Conservation (phyloP, 2,888 invertebrate species). For the Dynastes hyllus region DNA sequence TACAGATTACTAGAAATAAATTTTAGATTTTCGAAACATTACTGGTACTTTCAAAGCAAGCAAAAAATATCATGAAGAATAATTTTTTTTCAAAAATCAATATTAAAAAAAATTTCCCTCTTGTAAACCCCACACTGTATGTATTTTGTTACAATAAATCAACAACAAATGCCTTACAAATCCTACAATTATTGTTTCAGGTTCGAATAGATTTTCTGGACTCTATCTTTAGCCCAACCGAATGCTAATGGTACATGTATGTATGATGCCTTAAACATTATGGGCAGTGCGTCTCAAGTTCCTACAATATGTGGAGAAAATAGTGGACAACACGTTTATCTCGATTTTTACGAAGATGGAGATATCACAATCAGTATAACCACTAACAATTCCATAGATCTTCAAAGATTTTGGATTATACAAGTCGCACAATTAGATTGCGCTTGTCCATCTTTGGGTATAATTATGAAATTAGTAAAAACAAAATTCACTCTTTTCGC, state of each 20-base stretch:
- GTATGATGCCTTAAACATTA: slow-evolving; percentile 81
- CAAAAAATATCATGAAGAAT: too few relatives aligned
- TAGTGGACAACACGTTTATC: slow-evolving; percentile 84
- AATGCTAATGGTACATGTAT: slow-evolving; percentile 82
- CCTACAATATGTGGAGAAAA: slow-evolving; percentile 89
- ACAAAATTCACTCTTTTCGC: not conserved
- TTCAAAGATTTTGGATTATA: slow-evolving; percentile 83
- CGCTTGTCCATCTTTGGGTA: slow-evolving; percentile 79
- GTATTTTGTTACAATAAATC: too few relatives aligned
- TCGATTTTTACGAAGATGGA: slow-evolving; percentile 81
- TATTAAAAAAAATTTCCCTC: too few relatives aligned
- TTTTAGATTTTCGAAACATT: too few relatives aligned
- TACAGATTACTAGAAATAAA: too few relatives aligned
- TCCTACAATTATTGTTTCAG: slow-evolving; percentile 69
- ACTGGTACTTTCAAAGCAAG: too few relatives aligned
- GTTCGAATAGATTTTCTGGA: slow-evolving; percentile 84
- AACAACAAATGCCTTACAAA: too few relatives aligned
- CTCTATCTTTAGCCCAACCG: slow-evolving; percentile 82
- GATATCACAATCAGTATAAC: slow-evolving; percentile 80
- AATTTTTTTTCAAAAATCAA: too few relatives aligned
- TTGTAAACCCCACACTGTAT: too few relatives aligned
- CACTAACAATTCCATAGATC: slow-evolving; percentile 75
- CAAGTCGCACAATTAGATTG: slow-evolving; percentile 83
- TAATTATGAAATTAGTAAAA: not conserved
- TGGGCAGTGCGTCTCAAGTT: slow-evolving; percentile 80